Base-by-base conservation (phyloP, 2,888 invertebrate genomes). In the Macrophya alboannulata region DNA sequence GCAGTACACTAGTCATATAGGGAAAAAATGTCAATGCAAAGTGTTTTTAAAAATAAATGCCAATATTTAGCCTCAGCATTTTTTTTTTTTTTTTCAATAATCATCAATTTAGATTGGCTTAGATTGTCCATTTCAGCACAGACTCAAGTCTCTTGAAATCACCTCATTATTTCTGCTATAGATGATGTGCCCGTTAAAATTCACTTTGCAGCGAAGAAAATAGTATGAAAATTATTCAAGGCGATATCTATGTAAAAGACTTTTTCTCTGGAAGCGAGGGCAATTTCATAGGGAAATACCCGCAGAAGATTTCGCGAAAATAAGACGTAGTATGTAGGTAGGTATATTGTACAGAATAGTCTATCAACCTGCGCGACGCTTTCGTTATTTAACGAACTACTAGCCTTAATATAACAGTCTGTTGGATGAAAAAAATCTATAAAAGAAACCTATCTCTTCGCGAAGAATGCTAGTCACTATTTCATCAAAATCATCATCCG, bases 221-320 rank as follows among this genome's bases (percentile, higher is more conserved):
- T 40, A 43, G 43, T 59, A 59, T 43, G 59, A 43, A 81, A 43
- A 81, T 81, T 81, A 81, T 81, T 81, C 81, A 62, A 59, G 62
- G 25, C 55, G 59, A 81, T 81, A 40, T 43, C 59, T 81, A 81
- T 81, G 59, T 21, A 81, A 81, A 81, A 81, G n/a, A 62, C 10
- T 62, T 62, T 59, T 81, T 62, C n/a, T 62, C 81, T 51, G 15
- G 31, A 51, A 77, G 25, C 45, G 37, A 48, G 48, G n/a, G 55
- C 31, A 77, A 51, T 77, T 51, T 77, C 55, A 55, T 51, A 21
- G 55, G 15, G n/a, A 51, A 77, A 77, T 15, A 37, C 4, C 25
- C 51, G 51, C 4, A 12, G 10, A 77, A 77, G 51, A 31, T 51
- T 55, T 55, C 31, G 31, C 25, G 17, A 55, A 37, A 77, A 77